Evolutionary conservation across 35 echinoderm and acorn worm species (phyloP), one percentile per base, ranked within the genome.

Genomic region (Diadema setosum): DNA sequence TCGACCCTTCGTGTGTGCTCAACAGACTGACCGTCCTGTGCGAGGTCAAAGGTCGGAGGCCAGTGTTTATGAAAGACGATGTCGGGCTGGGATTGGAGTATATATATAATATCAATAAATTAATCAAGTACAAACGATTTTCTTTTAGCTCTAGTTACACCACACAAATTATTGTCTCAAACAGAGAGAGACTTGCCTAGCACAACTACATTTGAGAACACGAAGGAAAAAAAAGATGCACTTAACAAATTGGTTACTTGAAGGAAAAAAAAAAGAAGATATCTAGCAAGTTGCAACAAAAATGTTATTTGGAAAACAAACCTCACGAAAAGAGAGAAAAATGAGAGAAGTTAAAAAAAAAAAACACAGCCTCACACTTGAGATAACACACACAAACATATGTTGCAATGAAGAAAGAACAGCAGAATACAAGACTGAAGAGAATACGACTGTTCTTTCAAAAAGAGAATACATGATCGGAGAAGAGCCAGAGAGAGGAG

Each of bases 101-200:
- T 78, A 78, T 78, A 78, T 78, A 78, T 78, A 78, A 78, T 78
- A 78, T 78, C 73, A 78, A 78, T 78, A 78, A 78, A 78, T 78
- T 78, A 78, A 42, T 42, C 73, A 78, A 26, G 40, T 78, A 78
- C 73, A 78, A 78, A 78, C 73, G 44, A 39, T 25, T 78, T 67
- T 63, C 32, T 67, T 67, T 67, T 67, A 67, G 63, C 39, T 78
- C 73, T 78, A 44, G 73, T n/a, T 78, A 78, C 40, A 78, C 73
- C 73, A 78, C 73, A 78, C 73, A 67, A 67, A 78, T 78, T 78
- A 78, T 35, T 1, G 73, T 78, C 73, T 78, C 73, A 16, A 39
- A 78, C 73, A 78, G 73, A 78, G 37, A 35, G 63, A 67, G 63
- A 67, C 63, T 33, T 67, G 63, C 73, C 73, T 78, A 78, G 24